These are phyloP conservation scores for Scaptodrosophila lebanonensis DNA, from an alignment of 1,140 invertebrate species.

Conservation along the genomic window DNA sequence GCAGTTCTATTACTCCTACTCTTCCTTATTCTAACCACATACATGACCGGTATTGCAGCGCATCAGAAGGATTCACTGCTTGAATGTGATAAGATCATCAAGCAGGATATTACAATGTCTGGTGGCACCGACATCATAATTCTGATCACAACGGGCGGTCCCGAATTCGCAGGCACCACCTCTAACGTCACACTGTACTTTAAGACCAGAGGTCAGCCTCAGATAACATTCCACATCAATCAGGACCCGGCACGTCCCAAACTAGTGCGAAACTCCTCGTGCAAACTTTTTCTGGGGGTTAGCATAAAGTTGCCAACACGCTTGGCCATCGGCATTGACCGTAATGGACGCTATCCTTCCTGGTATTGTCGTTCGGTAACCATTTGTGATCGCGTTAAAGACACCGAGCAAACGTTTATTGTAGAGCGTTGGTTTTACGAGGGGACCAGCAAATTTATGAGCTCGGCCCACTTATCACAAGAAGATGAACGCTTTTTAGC, in stretches of 20 bases:
- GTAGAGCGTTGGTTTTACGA: constrained; percentile 17
- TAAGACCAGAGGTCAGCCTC: neutral
- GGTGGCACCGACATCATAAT: constrained; percentile 4
- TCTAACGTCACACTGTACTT: constrained; percentile 33
- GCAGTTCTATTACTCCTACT: neutral
- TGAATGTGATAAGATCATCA: neutral
- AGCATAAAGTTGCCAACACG: constrained; percentile 23
- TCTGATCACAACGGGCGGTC: constrained; percentile 20
- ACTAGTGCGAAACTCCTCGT: constrained; percentile 19
- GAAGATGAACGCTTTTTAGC: fast-evolving
- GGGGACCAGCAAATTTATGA: constrained; percentile 7
- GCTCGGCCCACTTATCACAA: constrained; percentile 4
- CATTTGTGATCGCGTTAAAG: constrained; percentile 2
- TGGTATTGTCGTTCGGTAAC: constrained; percentile 31
- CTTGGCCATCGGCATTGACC: constrained; percentile 11
- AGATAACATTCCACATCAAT: constrained; percentile 9
- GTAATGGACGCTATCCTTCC: constrained; percentile 22
- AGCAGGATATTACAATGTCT: neutral
- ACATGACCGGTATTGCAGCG: neutral
- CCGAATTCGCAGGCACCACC: constrained; percentile 25
- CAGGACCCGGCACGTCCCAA: constrained; percentile 25
- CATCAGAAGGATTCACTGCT: neutral
- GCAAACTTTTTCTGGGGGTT: neutral
- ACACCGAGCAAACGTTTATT: constrained; percentile 15
- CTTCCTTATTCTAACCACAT: neutral